Evolutionary conservation across 2,888 invertebrate species (phyloP).

Genomic region (Apomyelois bistriatella): DNA sequence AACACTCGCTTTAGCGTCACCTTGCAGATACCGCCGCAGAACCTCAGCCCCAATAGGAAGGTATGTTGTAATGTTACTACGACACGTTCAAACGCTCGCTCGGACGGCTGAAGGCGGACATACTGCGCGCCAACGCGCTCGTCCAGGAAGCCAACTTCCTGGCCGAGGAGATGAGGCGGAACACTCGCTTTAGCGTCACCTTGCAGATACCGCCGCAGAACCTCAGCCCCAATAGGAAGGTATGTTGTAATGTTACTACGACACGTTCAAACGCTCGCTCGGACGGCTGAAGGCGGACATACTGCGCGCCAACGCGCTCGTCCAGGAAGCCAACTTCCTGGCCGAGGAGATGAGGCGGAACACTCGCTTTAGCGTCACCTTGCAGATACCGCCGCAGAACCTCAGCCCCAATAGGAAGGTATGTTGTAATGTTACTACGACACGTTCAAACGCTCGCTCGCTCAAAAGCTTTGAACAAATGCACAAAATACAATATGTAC

Average conservation of each 20-base stretch:
- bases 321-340: slow-evolving; percentile 97
- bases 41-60: slow-evolving; percentile 96
- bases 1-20: slow-evolving; percentile 97
- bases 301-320: slow-evolving; percentile 94
- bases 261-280: too few species aligned
- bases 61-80: slow-evolving; percentile 64
- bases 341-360: slow-evolving; percentile 96
- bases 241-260: slow-evolving; percentile 48
- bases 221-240: slow-evolving; percentile 96
- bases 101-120: slow-evolving; percentile 93
- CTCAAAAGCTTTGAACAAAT: too few species aligned
- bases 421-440: slow-evolving; percentile 19
- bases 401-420: slow-evolving; percentile 97
- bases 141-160: slow-evolving; percentile 98
- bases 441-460: too few species aligned
- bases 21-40: slow-evolving; percentile 98
- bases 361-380: slow-evolving; percentile 96
- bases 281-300: slow-evolving; percentile 95
- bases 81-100: too few species aligned
- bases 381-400: slow-evolving; percentile 99
- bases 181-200: slow-evolving; percentile 97
- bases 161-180: slow-evolving; percentile 95
- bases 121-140: slow-evolving; percentile 94
- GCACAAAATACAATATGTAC: too few species aligned
- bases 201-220: slow-evolving; percentile 99